Conservation (phyloP, 2,113 vertebrate genomes). For the Thryonomys swinderianus region DNA sequence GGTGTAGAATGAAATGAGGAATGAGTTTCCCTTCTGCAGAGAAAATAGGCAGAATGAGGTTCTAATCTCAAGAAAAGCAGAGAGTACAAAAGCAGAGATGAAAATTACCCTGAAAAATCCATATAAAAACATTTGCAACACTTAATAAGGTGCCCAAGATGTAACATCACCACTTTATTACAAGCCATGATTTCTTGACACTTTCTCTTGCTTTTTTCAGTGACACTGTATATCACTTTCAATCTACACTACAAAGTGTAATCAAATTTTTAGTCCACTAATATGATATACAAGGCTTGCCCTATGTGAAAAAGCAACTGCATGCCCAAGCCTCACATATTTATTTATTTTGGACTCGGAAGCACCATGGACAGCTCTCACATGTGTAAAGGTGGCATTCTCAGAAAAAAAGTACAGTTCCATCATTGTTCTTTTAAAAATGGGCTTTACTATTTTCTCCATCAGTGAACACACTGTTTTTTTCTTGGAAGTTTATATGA, state of each 20-base stretch:
- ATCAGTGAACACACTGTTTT: background rate
- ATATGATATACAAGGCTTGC: background rate
- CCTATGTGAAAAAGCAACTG: background rate
- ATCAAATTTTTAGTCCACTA: background rate
- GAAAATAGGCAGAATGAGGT: background rate
- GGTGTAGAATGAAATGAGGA: background rate
- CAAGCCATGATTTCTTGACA: background rate
- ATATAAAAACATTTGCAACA: background rate
- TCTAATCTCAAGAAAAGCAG: background rate
- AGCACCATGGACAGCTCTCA: background rate
- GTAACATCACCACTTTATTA: background rate
- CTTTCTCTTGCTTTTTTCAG: background rate
- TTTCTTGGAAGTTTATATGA: background rate
- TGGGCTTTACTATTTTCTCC: background rate
- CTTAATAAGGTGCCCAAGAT: background rate
- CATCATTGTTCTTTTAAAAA: background rate
- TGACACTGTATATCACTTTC: conserved; percentile 11
- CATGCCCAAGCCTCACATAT: background rate
- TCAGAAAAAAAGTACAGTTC: background rate
- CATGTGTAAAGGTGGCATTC: background rate
- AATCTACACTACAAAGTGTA: background rate
- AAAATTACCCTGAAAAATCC: background rate
- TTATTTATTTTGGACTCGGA: background rate
- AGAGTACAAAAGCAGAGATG: background rate
- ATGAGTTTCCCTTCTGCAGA: background rate